Conservation (phyloP, 2,888 invertebrate species). For the Drosophila melanosoma region DNA sequence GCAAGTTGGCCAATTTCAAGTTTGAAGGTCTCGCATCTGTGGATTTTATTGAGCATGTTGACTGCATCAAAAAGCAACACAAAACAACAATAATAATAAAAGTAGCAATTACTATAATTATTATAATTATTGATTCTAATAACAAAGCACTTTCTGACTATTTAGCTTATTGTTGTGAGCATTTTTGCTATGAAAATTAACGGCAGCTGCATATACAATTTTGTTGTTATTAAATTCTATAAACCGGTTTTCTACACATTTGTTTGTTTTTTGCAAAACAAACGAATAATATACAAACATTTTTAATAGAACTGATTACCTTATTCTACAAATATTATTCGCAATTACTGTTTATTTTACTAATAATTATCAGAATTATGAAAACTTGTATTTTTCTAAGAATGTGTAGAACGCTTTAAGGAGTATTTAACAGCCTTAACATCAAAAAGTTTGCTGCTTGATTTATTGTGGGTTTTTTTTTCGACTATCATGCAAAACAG, state of each 20-base stretch:
- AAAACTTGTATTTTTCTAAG: background rate
- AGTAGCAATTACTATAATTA: slow-evolving; percentile 56
- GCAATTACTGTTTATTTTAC: background rate
- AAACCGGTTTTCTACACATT: slow-evolving; percentile 22
- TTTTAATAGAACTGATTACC: background rate
- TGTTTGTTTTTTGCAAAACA: background rate
- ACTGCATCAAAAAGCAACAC: background rate
- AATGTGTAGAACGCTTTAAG: background rate
- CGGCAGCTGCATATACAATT: slow-evolving; percentile 24
- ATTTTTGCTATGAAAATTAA: slow-evolving; percentile 30
- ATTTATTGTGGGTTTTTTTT: slow-evolving; percentile 12
- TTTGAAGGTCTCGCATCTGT: slow-evolving; percentile 45
- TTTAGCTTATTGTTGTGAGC: slow-evolving; percentile 30
- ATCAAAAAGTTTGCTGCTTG: background rate
- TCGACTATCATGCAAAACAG: slow-evolving; percentile 15
- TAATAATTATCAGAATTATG: background rate
- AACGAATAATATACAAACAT: background rate
- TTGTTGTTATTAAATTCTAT: background rate
- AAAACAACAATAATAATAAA: slow-evolving; percentile 21
- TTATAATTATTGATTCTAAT: slow-evolving; percentile 54
- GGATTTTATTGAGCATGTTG: slow-evolving; percentile 11
- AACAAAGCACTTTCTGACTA: slow-evolving; percentile 27
- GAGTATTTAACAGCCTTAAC: slow-evolving; percentile 2
- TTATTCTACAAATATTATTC: background rate
- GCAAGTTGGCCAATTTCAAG: slow-evolving; percentile 33